These are phyloP conservation scores for Cichlasoma orientale DNA, from an alignment of 2,797 vertebrate genomes.

Conservation along the genomic window DNA sequence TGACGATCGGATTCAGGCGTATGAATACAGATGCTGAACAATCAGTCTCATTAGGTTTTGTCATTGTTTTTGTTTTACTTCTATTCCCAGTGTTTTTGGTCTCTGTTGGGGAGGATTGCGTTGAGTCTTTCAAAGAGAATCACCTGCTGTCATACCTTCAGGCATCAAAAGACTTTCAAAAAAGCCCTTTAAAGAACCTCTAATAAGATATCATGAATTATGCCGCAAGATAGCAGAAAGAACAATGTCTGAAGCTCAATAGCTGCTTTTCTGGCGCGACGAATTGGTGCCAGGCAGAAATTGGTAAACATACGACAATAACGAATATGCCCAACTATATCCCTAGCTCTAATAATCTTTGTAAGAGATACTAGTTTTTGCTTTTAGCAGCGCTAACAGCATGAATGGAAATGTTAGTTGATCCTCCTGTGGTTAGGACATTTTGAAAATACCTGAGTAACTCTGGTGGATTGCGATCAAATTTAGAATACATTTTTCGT, in stretches of 20 bases:
- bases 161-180: background rate
- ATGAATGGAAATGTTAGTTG: background rate
- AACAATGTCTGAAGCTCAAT: background rate
- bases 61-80: conserved; percentile 10
- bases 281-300: background rate
- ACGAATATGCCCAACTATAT: background rate
- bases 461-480: background rate
- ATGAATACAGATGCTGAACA: background rate
- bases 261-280: background rate
- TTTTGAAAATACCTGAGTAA: background rate
- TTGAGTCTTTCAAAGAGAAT: conserved; percentile 27
- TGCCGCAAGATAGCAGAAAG: conserved; percentile 11
- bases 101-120: background rate
- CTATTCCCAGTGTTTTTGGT: background rate
- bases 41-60: conserved; percentile 1
- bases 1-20: background rate
- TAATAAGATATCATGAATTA: conserved; percentile 14
- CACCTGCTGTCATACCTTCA: conserved; percentile 18
- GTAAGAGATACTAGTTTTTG: background rate
- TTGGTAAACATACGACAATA: background rate
- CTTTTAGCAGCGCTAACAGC: background rate
- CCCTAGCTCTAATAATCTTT: background rate
- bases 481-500: background rate
- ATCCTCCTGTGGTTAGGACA: background rate
- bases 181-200: background rate